phyloP scores from a whole-genome alignment of 2,797 vertebrate genomes.

The Helicolenus hilgendorfi region DNA sequence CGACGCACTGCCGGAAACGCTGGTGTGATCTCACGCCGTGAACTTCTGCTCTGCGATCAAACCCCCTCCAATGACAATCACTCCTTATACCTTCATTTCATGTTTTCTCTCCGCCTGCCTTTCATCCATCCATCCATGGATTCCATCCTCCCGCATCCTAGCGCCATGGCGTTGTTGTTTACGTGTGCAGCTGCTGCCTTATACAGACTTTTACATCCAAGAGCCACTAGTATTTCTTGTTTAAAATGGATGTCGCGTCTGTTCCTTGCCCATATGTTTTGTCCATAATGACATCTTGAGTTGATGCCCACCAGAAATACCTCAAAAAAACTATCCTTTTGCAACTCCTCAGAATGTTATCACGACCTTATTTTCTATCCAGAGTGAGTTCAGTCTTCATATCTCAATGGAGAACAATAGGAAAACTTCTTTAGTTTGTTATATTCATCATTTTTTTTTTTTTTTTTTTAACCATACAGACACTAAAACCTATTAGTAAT shows the following conservation, averaged over 20 bases:
- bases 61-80: constrained; percentile 42
- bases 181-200: constrained; percentile 84
- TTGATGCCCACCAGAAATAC: constrained; percentile 76
- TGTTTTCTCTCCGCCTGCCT: background rate
- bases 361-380: constrained; percentile 21
- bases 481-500: constrained; percentile 54
- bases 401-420: constrained; percentile 48
- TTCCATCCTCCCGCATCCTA: constrained; percentile 19
- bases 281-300: constrained; percentile 2
- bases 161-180: constrained; percentile 73
- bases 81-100: background rate
- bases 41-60: background rate
- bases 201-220: constrained; percentile 54
- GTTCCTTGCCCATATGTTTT: constrained; percentile 26
- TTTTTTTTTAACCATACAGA: constrained; percentile 21
- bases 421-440: constrained; percentile 21
- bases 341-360: constrained; percentile 11
- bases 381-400: constrained; percentile 22
- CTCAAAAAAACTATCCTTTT: constrained; percentile 65
- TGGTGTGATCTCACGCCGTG: constrained; percentile 90
- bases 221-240: constrained; percentile 72
- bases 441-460: background rate
- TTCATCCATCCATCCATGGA: background rate
- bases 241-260: constrained; percentile 49
- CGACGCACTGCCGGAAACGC: constrained; percentile 95